phyloP scores from a whole-genome alignment of 2,797 vertebrate species.

The Menidia menidia region DNA sequence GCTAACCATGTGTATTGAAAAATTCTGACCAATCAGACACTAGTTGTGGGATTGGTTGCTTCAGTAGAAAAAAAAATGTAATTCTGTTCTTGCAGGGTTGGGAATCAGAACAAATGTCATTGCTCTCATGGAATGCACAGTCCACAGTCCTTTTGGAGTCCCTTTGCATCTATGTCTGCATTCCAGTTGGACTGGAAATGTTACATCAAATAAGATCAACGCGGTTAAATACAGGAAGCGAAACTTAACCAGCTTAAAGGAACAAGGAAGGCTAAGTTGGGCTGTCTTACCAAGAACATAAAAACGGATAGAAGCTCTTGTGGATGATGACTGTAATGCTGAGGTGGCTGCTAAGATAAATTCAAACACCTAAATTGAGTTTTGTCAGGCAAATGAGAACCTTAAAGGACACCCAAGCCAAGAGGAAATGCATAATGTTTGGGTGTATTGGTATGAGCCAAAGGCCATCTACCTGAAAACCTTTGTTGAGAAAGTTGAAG shows the following conservation, averaged over 20 bases:
- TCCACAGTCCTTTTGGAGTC: too few species aligned
- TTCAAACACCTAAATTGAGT: neutral
- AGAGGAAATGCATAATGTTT: neutral
- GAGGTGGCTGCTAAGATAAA: neutral
- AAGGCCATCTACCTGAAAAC: conserved; percentile 1
- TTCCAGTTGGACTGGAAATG: too few species aligned
- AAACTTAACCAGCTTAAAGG: conserved; percentile 6
- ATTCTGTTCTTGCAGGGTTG: too few species aligned
- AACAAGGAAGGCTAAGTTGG: neutral
- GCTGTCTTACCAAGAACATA: neutral
- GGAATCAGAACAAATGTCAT: too few species aligned
- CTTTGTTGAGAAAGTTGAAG: neutral
- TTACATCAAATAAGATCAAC: too few species aligned
- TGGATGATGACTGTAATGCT: neutral
- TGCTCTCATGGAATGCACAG: too few species aligned
- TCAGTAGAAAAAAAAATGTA: too few species aligned
- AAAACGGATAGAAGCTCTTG: neutral
- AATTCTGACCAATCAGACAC: too few species aligned
- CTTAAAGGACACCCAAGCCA: neutral
- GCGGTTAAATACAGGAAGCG: neutral
- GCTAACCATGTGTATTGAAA: too few species aligned
- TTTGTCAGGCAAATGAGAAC: neutral
- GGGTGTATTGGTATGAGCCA: conserved; percentile 5
- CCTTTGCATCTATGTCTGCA: too few species aligned
- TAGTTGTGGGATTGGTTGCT: too few species aligned